Evolutionary conservation across 37 sponge, comb jelly and placozoan genomes (phyloP).

Genomic region (Dysidea cf. avara): DNA sequence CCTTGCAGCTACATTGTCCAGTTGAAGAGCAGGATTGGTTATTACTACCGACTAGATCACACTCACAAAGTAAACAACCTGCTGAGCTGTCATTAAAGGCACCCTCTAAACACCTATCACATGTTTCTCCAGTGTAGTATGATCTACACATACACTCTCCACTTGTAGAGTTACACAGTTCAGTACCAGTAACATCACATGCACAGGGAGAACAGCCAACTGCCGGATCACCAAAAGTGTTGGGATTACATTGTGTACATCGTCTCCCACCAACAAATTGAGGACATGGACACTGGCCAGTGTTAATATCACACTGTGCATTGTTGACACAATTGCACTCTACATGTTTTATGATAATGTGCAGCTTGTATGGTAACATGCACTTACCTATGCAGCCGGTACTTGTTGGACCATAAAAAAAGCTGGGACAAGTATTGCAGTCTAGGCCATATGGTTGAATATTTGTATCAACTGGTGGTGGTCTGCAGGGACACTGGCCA

Average conservation of each 20-base stretch:
- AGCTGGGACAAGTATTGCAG: slow-evolving; percentile 32
- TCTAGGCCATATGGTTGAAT: slow-evolving; percentile 4
- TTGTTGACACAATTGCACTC: slow-evolving; percentile 26
- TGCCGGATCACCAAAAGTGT: slow-evolving; percentile 21
- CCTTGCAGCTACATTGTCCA: no score
- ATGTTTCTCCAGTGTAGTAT: no score
- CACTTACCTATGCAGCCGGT: slow-evolving; percentile 24
- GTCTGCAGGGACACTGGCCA: slow-evolving; percentile 45
- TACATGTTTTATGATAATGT: neutral
- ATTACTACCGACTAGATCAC: no score
- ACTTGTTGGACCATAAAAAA: slow-evolving; percentile 13
- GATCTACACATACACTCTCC: no score
- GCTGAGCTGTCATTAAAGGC: no score
- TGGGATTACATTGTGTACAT: slow-evolving; percentile 22
- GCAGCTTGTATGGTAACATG: neutral
- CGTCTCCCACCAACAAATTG: slow-evolving; percentile 17
- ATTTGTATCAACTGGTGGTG: neutral
- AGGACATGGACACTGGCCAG: slow-evolving; percentile 46
- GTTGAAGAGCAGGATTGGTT: no score
- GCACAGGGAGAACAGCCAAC: no score
- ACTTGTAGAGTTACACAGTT: no score
- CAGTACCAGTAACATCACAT: no score
- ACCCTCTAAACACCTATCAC: no score
- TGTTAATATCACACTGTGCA: slow-evolving; percentile 12
- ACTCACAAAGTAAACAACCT: no score